Conservation (phyloP, 2,797 vertebrate genomes). For the Ficedula albicollis region DNA sequence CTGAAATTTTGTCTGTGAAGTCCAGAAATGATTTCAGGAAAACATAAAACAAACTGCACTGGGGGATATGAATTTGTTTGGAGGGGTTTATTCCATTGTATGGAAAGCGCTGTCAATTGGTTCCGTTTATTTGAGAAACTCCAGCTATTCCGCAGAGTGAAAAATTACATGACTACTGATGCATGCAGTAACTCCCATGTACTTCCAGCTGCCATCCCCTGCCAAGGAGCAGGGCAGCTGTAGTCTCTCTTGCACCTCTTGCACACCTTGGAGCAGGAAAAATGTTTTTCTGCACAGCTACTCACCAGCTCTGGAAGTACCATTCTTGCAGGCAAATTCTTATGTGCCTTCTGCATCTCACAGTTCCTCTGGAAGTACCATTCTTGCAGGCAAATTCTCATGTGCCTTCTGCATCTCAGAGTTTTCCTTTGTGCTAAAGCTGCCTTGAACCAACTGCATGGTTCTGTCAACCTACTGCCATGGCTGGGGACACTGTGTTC, state of each 20-base stretch:
- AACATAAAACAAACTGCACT: neutral
- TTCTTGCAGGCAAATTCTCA: neutral
- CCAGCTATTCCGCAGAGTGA: neutral
- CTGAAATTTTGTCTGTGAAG: neutral
- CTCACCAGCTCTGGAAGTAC: neutral
- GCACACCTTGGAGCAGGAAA: neutral
- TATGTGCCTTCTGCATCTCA: neutral
- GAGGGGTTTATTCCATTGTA: neutral
- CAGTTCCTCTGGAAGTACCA: too few species aligned
- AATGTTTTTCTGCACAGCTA: neutral
- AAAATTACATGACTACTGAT: neutral
- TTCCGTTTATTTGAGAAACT: neutral
- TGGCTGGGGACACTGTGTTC: neutral
- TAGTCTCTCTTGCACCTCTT: neutral
- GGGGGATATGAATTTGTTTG: neutral
- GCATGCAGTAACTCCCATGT: accelerated
- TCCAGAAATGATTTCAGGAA: neutral
- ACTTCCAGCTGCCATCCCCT: neutral
- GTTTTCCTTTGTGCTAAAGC: neutral
- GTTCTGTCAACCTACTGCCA: neutral
- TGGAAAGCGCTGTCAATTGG: neutral
- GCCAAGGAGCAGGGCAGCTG: neutral
- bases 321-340: neutral
- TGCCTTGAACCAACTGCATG: neutral
- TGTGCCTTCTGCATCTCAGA: neutral